phyloP scores from a whole-genome alignment of 2,797 vertebrate genomes.

The Notolabrus celidotus region DNA sequence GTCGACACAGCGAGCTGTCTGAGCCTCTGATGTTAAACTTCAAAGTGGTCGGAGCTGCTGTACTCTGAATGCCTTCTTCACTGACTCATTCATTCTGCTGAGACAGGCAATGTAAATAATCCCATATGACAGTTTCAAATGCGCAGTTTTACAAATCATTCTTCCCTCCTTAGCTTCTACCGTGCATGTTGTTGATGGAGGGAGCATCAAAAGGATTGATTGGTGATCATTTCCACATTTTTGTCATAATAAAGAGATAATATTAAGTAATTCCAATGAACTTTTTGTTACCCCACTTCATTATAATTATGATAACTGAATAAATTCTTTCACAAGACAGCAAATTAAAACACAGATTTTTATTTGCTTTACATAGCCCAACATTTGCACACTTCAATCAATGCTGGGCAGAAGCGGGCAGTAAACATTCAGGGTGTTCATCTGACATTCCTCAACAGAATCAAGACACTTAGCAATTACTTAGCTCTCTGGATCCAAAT shows the following conservation, averaged over 20 bases:
- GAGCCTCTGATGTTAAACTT: conserved; percentile 44
- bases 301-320: conserved; percentile 7
- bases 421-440: conserved; percentile 37
- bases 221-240: background rate
- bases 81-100: conserved; percentile 12
- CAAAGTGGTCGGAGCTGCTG: conserved; percentile 26
- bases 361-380: conserved; percentile 8
- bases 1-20: conserved; percentile 10
- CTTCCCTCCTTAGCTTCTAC: background rate
- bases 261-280: background rate
- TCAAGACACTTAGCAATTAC: conserved; percentile 55
- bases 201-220: background rate
- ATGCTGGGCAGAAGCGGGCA: conserved; percentile 28
- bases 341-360: conserved; percentile 9
- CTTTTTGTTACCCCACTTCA: background rate
- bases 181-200: conserved; percentile 2
- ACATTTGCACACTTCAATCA: conserved; percentile 32
- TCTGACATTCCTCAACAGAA: conserved; percentile 45
- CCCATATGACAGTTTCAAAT: conserved; percentile 19
- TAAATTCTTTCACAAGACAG: conserved; percentile 7
- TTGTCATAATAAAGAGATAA: background rate
- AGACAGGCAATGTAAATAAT: conserved; percentile 30
- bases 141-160: conserved; percentile 2
- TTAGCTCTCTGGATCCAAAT: conserved; percentile 50
- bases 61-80: conserved; percentile 24